These are phyloP conservation scores for Tapirus terrestris DNA, from an alignment of 2,113 vertebrate genomes.

Conservation along the genomic window DNA sequence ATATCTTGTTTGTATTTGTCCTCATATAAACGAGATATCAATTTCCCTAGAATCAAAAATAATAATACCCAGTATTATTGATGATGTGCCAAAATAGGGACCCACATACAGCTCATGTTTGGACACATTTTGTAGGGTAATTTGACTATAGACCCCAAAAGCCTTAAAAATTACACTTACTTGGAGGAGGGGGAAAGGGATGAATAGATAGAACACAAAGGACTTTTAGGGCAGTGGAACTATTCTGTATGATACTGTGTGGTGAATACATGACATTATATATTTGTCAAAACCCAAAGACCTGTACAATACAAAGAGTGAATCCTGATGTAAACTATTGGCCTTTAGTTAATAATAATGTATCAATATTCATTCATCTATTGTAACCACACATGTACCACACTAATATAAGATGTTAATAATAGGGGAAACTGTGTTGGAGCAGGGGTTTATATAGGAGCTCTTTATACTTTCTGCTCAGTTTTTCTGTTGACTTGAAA, in stretches of 20 bases:
- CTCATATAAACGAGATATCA: not conserved
- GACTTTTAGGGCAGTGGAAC: not conserved
- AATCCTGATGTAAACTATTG: not conserved
- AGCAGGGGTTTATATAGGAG: not conserved
- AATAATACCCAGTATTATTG: not conserved
- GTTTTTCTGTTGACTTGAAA: not conserved
- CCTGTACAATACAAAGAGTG: not conserved
- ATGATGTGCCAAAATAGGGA: not conserved
- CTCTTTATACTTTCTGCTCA: not conserved
- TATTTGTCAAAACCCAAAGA: not conserved
- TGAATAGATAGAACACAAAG: not conserved
- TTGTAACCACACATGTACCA: not conserved
- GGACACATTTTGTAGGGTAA: not conserved
- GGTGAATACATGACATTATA: not conserved
- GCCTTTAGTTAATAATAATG: not conserved
- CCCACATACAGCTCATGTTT: not conserved
- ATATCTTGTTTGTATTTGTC: slow-evolving; percentile 15
- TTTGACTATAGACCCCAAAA: not conserved
- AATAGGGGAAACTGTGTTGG: not conserved
- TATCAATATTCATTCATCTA: not conserved
- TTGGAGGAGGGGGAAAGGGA: not conserved
- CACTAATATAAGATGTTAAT: not conserved
- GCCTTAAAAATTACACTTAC: not conserved
- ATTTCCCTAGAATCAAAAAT: slow-evolving; percentile 14
- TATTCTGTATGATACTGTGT: not conserved